These are phyloP conservation scores for Dendrolimus kikuchii DNA, from an alignment of 1,140 invertebrate species.

Conservation along the genomic window DNA sequence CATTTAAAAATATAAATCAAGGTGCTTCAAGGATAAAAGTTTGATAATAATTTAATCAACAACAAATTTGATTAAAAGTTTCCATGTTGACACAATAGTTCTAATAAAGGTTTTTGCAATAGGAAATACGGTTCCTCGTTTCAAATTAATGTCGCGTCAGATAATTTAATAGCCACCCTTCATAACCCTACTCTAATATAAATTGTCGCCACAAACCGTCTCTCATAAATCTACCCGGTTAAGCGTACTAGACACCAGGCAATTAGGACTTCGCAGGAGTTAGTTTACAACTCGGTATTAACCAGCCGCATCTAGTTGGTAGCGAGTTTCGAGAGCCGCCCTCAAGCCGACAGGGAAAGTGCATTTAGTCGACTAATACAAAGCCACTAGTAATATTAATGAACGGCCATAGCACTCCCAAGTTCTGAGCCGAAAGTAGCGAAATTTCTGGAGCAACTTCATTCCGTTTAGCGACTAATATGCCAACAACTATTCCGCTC, in stretches of 20 bases:
- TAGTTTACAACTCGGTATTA: constrained; percentile 41
- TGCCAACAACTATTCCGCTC: not conserved
- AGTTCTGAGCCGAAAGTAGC: constrained; percentile 16
- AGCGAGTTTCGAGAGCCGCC: constrained; percentile 31
- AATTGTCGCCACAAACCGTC: constrained; percentile 30
- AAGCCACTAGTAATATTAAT: constrained; percentile 54
- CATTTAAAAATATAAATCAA: too few relatives aligned
- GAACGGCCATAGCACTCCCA: constrained; percentile 28
- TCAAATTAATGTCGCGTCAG: constrained; percentile 16
- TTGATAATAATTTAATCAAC: too few relatives aligned
- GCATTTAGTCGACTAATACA: constrained; percentile 46
- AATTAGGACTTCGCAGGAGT: constrained; percentile 57
- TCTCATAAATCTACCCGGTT: constrained; percentile 33
- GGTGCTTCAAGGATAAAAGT: too few relatives aligned
- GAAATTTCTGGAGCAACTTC: constrained; percentile 17
- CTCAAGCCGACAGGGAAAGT: constrained; percentile 49
- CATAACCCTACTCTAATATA: constrained; percentile 20
- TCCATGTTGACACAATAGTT: too few relatives aligned
- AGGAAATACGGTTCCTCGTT: not conserved
- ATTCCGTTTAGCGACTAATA: constrained; percentile 13
- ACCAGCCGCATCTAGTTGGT: constrained; percentile 32
- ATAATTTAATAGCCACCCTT: constrained; percentile 23
- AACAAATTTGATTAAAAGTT: too few relatives aligned
- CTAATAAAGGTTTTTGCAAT: too few relatives aligned
- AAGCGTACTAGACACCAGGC: constrained; percentile 42